These are phyloP conservation scores for Origma solitaria DNA, from an alignment of 2,113 vertebrate species.

Conservation along the genomic window DNA sequence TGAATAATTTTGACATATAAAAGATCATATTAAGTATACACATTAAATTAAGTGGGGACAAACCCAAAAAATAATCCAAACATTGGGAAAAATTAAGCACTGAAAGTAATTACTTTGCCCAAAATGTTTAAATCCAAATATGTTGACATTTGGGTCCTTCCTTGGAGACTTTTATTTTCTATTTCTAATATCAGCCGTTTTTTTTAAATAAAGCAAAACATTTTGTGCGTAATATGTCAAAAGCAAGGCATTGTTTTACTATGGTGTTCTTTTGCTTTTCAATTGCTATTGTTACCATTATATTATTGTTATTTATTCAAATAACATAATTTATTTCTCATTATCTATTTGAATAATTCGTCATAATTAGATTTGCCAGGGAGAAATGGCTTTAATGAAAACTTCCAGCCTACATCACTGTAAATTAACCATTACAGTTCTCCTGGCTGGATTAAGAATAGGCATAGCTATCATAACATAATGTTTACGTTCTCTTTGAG, in stretches of 20 bases:
- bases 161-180: not conserved
- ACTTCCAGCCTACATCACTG: not conserved
- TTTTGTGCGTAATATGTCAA: not conserved
- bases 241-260: not conserved
- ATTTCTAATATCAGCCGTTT: not conserved
- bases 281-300: not conserved
- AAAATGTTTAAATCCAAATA: not conserved
- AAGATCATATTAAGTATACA: slow-evolving; percentile 35
- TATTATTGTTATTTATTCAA: not conserved
- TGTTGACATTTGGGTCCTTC: not conserved
- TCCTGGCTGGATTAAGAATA: not conserved
- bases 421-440: not conserved
- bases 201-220: not conserved
- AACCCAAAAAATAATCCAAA: not conserved
- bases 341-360: not conserved
- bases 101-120: not conserved
- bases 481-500: not conserved
- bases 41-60: slow-evolving; percentile 28
- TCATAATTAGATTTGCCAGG: not conserved
- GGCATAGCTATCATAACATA: not conserved
- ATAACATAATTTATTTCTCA: not conserved
- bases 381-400: not conserved
- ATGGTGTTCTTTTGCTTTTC: not conserved
- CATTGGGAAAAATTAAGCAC: not conserved
- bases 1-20: slow-evolving; percentile 52